A percentile compares a stretch with the other conserved stretches of the same genome.
Evolutionary conservation across 1,140 invertebrate genomes (phyloP).

Genomic region (Sitophilus oryzae): DNA sequence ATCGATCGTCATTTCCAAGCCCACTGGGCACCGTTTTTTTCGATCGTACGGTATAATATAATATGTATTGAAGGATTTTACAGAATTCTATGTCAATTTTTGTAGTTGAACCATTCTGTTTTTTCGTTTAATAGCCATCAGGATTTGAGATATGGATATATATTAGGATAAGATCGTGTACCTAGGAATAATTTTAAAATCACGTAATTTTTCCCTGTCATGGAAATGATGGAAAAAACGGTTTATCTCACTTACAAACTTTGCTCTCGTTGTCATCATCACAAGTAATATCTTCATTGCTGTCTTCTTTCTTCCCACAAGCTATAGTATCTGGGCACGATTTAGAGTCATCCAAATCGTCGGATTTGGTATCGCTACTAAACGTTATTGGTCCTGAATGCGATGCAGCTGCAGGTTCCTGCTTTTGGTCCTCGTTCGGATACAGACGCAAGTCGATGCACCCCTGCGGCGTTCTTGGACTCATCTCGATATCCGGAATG

Average conservation of each 20-base stretch:
- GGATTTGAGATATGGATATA: too few species aligned
- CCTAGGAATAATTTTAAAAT: too few species aligned
- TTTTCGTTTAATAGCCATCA: too few species aligned
- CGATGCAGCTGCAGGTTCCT: conserved; percentile 10
- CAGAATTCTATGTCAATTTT: too few species aligned
- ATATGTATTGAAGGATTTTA: too few species aligned
- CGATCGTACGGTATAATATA: too few species aligned
- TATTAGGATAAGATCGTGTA: too few species aligned
- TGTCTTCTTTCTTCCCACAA: conserved; percentile 28
- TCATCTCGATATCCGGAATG: conserved; percentile 41
- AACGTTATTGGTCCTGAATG: conserved; percentile 1
- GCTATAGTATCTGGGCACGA: conserved; percentile 33
- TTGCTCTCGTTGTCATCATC: conserved; percentile 20
- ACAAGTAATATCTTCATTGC: conserved; percentile 25
- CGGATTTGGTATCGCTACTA: conserved; percentile 15
- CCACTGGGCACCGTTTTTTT: too few species aligned
- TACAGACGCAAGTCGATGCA: conserved; percentile 37
- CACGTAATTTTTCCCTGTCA: too few species aligned
- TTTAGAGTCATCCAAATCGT: conserved; percentile 38
- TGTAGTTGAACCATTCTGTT: too few species aligned
- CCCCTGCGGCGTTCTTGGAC: conserved; percentile 19
- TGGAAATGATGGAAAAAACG: too few species aligned
- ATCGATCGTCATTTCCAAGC: too few species aligned
- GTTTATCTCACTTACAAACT: conserved; percentile 29
- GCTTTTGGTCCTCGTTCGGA: conserved; percentile 9